Percentiles rank a stretch among this genome's conserved stretches.
Evolutionary conservation across 2,113 vertebrate genomes (phyloP).

Genomic region (Perca fluviatilis): DNA sequence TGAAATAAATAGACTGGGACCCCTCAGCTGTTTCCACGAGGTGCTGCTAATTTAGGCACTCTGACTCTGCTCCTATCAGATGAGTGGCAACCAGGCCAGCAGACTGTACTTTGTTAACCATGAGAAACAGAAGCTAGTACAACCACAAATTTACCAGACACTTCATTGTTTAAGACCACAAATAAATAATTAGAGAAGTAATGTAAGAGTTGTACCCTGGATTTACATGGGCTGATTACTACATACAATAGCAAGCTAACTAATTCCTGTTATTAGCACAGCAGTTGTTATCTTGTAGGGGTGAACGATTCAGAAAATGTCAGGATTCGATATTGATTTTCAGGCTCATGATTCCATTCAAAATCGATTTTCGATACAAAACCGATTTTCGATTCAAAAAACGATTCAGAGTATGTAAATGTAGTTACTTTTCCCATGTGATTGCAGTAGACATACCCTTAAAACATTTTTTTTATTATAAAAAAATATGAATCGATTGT

Average conservation of each 20-base stretch:
- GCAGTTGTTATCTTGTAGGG: not conserved
- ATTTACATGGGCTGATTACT: no score
- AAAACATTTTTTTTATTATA: no score
- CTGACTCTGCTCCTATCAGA: constrained; percentile 67
- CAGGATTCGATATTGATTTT: no score
- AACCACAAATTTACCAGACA: not conserved
- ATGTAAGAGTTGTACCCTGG: not conserved
- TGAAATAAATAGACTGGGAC: constrained; percentile 80
- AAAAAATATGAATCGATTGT: no score
- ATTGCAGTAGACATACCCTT: no score
- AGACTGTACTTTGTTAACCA: constrained; percentile 32
- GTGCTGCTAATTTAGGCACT: constrained; percentile 84
- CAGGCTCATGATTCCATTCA: no score
- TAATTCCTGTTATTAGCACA: not conserved
- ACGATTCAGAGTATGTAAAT: no score
- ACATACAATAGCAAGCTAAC: not conserved
- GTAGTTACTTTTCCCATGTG: no score
- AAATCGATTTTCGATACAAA: no score
- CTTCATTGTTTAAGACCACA: not conserved
- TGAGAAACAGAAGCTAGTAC: constrained; percentile 2
- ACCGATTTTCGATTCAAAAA: no score
- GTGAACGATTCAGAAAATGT: no score
- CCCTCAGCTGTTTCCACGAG: constrained; percentile 85
- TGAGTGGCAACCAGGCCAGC: constrained; percentile 41
- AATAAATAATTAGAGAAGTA: not conserved